Percentiles rank a stretch among this genome's conserved stretches.
phyloP scores from a whole-genome alignment of 2,888 invertebrate species.

The Amiota minor region DNA sequence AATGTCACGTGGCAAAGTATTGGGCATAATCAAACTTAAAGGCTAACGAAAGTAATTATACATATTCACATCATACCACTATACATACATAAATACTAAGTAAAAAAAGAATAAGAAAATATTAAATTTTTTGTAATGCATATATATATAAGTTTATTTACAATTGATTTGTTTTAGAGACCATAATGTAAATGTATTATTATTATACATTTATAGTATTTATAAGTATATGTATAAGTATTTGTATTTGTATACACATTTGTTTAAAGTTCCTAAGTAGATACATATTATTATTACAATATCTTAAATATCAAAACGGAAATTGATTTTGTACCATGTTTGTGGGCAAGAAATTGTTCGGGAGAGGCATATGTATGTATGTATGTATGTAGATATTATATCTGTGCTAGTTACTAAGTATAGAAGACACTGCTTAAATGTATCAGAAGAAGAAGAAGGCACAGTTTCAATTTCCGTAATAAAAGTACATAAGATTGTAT shows the following conservation, averaged over 20 bases:
- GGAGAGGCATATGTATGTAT: not conserved
- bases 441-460: conserved; percentile 16
- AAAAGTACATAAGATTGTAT: not conserved
- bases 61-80: not conserved
- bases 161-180: no score
- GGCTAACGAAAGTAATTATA: conserved; percentile 22
- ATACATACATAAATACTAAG: conserved; percentile 11
- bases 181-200: not conserved
- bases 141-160: not conserved
- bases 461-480: conserved; percentile 21
- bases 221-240: conserved; percentile 7
- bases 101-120: not conserved
- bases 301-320: conserved; percentile 1
- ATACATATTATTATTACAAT: not conserved
- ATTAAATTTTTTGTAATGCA: not conserved
- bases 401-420: conserved; percentile 3
- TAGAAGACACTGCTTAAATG: not conserved
- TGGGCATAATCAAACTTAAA: conserved; percentile 82
- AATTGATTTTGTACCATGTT: conserved; percentile 15
- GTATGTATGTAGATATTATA: not conserved
- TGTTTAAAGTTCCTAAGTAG: not conserved
- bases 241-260: no score
- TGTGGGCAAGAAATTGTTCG: not conserved
- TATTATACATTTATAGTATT: not conserved
- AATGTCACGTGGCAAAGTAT: conserved; percentile 95